Evolutionary conservation across 2,797 vertebrate genomes (phyloP), one percentile per base, ranked within the genome.

Genomic region (Cygnus olor): DNA sequence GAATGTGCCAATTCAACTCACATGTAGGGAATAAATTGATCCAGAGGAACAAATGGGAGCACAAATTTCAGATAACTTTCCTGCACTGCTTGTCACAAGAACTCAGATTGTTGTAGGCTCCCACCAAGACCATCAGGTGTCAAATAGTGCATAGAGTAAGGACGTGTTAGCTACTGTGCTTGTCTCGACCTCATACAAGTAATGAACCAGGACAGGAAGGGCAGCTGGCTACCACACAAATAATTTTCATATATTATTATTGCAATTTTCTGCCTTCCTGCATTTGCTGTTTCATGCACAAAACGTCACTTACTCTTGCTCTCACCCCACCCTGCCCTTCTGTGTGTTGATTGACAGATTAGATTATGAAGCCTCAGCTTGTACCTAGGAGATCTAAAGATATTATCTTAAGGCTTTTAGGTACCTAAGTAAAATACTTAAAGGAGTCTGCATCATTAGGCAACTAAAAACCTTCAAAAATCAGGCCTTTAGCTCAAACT

Each of bases 1-100:
- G 74, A 95, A 92, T 76, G 63, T 84, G 88, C 79, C 95, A 95
- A 88, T 88, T 94, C 86, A 96, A 73, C 53, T 63, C 53, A 65
- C 21, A 18, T n/a, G 57, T 7, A 77, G 44, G n/a, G 88, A 88
- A 95, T 77, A 94, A 95, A 91, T 0, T 54, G 64, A 90, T 80
- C 36, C 44, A 70, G 56, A 82, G 19, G 11, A 65, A 24, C 3
- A 30, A 92, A 84, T 4, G 9, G 17, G 28, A 81, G 19, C 27
- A 54, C 1, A 4, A 76, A 78, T 61, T 95, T 78, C 72, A 93
- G 85, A 81, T 95, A 72, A 34, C 47, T 79, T 95, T 87, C 65
- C 58, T 28, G 11, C 0, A 0, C 70, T 82, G 30, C 53, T 34
- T 81, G 21, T 80, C 42, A 51, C n/a, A 64, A 66, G 47, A 89